A percentile compares a stretch with the other conserved stretches of the same genome.
phyloP scores from a whole-genome alignment of 1,140 invertebrate species.

The Aphaenogaster ashmeadi region DNA sequence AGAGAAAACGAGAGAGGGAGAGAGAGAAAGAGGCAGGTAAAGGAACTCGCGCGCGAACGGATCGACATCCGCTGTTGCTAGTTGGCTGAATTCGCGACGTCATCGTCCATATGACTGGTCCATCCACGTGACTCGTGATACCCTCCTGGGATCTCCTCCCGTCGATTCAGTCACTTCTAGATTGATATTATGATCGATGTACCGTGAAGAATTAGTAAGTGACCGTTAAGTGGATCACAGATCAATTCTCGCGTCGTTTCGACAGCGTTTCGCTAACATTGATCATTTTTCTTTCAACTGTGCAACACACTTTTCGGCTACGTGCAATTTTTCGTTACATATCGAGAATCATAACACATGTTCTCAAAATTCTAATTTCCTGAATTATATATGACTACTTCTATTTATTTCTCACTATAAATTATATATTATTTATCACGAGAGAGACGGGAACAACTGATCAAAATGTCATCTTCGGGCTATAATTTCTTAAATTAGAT shows the following conservation, averaged over 20 bases:
- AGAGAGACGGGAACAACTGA: not conserved
- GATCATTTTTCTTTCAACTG: not conserved
- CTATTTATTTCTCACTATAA: not conserved
- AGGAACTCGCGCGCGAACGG: slow-evolving; percentile 52
- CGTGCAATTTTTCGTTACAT: not conserved
- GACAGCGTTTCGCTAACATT: not conserved
- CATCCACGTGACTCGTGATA: slow-evolving; percentile 28
- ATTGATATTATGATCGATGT: slow-evolving; percentile 28
- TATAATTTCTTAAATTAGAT: slow-evolving; percentile 3
- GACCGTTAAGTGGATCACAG: not conserved
- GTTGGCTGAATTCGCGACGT: slow-evolving; percentile 53
- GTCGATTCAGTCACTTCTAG: slow-evolving; percentile 24
- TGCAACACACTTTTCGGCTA: not conserved
- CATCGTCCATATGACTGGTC: slow-evolving; percentile 48
- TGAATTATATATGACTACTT: not conserved
- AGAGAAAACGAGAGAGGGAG: slow-evolving; percentile 38
- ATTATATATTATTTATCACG: not conserved
- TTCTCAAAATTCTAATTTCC: not conserved
- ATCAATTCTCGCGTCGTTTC: slow-evolving; percentile 1
- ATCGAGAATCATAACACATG: not conserved
- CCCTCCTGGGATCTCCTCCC: not conserved
- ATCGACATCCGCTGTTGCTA: slow-evolving; percentile 52
- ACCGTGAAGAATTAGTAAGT: slow-evolving; percentile 3
- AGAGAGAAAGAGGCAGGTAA: slow-evolving; percentile 41
- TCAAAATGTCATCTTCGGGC: not conserved